Base-by-base conservation (phyloP, 1,140 invertebrate genomes). In the Caenorhabditis tropicalis region DNA sequence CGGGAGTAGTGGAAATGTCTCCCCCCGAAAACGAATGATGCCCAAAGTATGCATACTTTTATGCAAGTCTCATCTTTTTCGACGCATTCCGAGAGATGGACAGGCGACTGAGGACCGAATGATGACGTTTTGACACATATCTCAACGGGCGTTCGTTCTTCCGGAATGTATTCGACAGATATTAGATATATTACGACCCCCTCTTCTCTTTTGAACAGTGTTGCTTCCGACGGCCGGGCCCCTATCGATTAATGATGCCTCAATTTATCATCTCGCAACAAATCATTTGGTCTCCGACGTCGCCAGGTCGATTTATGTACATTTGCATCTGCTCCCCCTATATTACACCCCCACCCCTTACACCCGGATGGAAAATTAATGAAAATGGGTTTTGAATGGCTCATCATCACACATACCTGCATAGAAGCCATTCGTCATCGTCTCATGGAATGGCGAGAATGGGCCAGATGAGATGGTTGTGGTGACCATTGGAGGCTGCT, bases 201-300 rank as follows among this genome's bases (percentile, higher is more conserved):
- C 15, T 19, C 53, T 46, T 46, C 43, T 46, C 43, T 51, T 19
- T 51, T 16, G 48, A 65, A 36, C 33, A 29, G 15, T 65, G 31
- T 65, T 36, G 58, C 24, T 29, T 58, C 27, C 24, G 53, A 29
- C 5, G 16, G 29, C 21, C 27, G 19, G 21, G 16, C 7, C 31
- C 15, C 29, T 19, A 43, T 74, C n/a, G 65, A 74, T 74, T 43
- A 43, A 74, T 24, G 29, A 65, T n/a, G 33, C 65, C 15, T 43
- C 65, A 46, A 74, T 46, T 74, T 74, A 74, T 74, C 65, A 74
- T 74, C 65, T 24, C 65, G 65, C 65, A 74, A 74, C 65, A 74
- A 74, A 74, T 74, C 65, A 74, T 74, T 74, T 10, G 65, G 19
- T 36, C n/a, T 31, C 29, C 24, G 7, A 33, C 58, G 16, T 36